Evolutionary conservation across 2,113 vertebrate species (phyloP), one percentile per base, ranked within the genome.

Genomic region (Crotalus helleri): DNA sequence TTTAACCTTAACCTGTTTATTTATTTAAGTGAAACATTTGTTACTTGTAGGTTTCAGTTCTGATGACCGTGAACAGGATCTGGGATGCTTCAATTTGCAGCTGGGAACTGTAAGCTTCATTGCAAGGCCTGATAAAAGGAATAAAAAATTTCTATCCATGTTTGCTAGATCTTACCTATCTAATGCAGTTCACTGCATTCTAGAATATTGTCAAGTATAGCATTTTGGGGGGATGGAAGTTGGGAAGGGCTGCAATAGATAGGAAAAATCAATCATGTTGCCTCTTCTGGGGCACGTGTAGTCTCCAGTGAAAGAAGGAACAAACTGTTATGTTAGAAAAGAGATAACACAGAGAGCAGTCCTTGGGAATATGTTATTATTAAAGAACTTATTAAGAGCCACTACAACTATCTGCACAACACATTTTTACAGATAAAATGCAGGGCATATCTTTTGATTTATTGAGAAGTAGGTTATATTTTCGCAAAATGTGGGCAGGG

Each of bases 371-470:
- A 95, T 13, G 94, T 94, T 92, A 96, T 96, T 93, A 95, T 61
- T 5, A 85, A 46, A 57, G 69, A 85, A 8, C 53, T 23, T 81
- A 81, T 89, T 95, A 95, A 96, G 95, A 91, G 93, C 91, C 89
- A 39, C 93, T 90, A 49, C 94, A 94, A 95, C 93, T 95, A 95
- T 95, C 95, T 96, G 95, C 95, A 95, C 94, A 95, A 95, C 95
- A 90, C 93, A 96, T 85, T 29, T 6, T 39, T n/a, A 29, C 19
- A 81, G 29, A 51, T 95, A 94, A 96, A 95, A 9, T 13, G 93
- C 89, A 95, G 95, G 95, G 94, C 93, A 96, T 96, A 95, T 96
- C 95, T 93, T 92, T 85, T 95, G 95, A 96, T 94, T 97, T 95
- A 95, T 94, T 95, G 93, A 94, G 94, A 95, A 95, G 94, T 96